Base-by-base conservation (phyloP, 2,888 invertebrate genomes). In the Platycheirus rosarum region DNA sequence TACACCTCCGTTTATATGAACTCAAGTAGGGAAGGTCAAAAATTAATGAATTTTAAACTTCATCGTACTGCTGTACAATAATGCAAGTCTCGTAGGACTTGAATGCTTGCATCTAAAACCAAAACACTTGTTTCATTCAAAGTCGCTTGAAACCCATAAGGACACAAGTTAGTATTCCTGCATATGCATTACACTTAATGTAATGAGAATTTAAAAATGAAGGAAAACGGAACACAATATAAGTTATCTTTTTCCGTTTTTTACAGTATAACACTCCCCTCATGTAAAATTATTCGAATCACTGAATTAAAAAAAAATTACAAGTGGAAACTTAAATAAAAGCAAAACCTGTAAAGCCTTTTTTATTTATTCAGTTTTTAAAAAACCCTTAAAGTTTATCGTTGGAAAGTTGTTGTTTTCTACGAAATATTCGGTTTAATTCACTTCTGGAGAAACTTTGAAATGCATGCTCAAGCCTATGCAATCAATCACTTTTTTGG, bases 171-270 rank as follows among this genome's bases (percentile, higher is more conserved):
- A n/a, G n/a, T n/a, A n/a, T n/a, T n/a, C n/a, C n/a, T 53, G 51
- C 32, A 53, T 53, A n/a, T 53, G n/a, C 51, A 51, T 35, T 53
- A 53, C 32, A 7, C 16, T 32, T 35, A 51, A 53, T 53, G 51
- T 53, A 32, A 53, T 53, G 51, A 53, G 32, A 35, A 4, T 18
- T 35, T 35, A 53, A 53, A 35, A 2, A 11, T 1, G 18, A 53
- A 35, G 18, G 32, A 53, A 32, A 18, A 3, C n/a, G 51, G 32
- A 32, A 26, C 26, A 26, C 26, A 6, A 26, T 51, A 32, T 32
- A n/a, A n/a, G n/a, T n/a, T n/a, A n/a, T n/a, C 16, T 51, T 16
- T 8, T 29, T 16, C 16, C 6, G 1, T 26, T 26, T 26, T 26
- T 49, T 26, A 14, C 26, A 26, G 26, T 26, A 13, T 3, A 49